A percentile compares a stretch with the other conserved stretches of the same genome.
phyloP scores from a whole-genome alignment of 2,113 vertebrate species.

The Scomber colias region DNA sequence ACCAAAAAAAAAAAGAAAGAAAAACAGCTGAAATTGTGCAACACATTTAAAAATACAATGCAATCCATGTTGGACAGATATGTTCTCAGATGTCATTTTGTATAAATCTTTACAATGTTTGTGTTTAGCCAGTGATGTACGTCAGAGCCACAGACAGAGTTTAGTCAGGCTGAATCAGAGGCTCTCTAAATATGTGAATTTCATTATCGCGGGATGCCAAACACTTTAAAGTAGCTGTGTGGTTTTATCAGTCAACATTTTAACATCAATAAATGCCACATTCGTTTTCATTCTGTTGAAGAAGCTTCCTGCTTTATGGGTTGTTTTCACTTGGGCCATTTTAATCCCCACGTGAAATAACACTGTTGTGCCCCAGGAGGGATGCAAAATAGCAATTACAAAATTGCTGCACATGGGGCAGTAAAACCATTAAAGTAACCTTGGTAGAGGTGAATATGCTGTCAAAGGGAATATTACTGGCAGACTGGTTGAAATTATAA shows the following conservation, averaged over 20 bases:
- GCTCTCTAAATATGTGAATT: slow-evolving; percentile 2
- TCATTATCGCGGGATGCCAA: slow-evolving; percentile 2
- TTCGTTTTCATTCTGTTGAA: not conserved
- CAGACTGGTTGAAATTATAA: not conserved
- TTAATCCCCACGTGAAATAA: slow-evolving; percentile 43
- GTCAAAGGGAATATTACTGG: slow-evolving; percentile 1
- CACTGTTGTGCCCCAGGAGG: slow-evolving; percentile 12
- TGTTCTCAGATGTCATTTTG: slow-evolving; percentile 87
- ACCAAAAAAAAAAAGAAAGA: not conserved
- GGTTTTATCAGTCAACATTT: not conserved
- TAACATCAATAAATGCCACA: slow-evolving; percentile 9
- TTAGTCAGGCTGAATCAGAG: slow-evolving; percentile 43
- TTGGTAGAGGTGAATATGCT: slow-evolving; percentile 6
- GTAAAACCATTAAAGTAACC: slow-evolving; percentile 8
- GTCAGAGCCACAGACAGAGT: slow-evolving; percentile 35
- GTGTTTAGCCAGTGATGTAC: slow-evolving; percentile 82
- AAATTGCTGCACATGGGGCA: not conserved
- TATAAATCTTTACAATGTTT: slow-evolving; percentile 83
- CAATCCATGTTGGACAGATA: slow-evolving; percentile 87
- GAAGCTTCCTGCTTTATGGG: slow-evolving; percentile 15
- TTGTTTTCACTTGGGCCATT: slow-evolving; percentile 15
- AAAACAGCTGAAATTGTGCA: slow-evolving; percentile 86
- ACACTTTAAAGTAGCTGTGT: slow-evolving; percentile 19
- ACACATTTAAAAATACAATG: slow-evolving; percentile 91
- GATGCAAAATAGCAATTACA: slow-evolving; percentile 6